Percentiles rank a stretch among this genome's conserved stretches.
These are phyloP conservation scores for Archips crataeganus DNA, from an alignment of 2,888 invertebrate species.

Conservation along the genomic window DNA sequence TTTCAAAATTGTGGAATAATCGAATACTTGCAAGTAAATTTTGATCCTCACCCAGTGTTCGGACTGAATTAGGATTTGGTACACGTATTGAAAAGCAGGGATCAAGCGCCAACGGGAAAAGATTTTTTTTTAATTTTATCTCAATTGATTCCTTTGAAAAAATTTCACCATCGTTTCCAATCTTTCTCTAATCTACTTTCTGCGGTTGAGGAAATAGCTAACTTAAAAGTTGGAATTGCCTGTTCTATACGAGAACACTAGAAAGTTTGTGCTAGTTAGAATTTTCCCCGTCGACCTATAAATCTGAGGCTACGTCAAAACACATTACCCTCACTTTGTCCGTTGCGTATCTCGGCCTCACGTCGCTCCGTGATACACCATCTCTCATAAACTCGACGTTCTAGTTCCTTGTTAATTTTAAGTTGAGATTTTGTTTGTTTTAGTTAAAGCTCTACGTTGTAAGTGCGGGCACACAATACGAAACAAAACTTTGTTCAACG, in stretches of 20 bases:
- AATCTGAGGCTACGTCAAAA: constrained; percentile 49
- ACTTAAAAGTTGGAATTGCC: constrained; percentile 7
- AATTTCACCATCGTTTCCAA: not conserved
- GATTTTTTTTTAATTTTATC: not conserved
- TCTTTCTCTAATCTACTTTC: constrained; percentile 16
- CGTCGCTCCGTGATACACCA: constrained; percentile 25
- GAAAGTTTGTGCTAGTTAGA: constrained; percentile 27
- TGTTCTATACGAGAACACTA: constrained; percentile 22
- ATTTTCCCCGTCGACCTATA: constrained; percentile 42
- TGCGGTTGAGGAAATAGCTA: not conserved
- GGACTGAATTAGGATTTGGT: too few species aligned
- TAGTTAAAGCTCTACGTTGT: constrained; percentile 27
- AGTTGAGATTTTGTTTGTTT: constrained; percentile 41
- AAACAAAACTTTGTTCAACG: not conserved
- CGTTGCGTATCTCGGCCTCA: constrained; percentile 46
- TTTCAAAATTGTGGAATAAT: too few species aligned
- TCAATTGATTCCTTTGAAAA: not conserved
- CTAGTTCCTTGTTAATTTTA: constrained; percentile 41
- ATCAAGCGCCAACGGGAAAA: too few species aligned
- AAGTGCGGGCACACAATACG: constrained; percentile 18
- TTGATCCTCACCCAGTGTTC: too few species aligned
- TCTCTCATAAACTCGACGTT: constrained; percentile 38
- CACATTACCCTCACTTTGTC: constrained; percentile 56
- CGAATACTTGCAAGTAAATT: too few species aligned
- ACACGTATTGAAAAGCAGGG: too few species aligned